Base-by-base conservation (phyloP, 2,113 vertebrate genomes). In the Okapia johnstoni region DNA sequence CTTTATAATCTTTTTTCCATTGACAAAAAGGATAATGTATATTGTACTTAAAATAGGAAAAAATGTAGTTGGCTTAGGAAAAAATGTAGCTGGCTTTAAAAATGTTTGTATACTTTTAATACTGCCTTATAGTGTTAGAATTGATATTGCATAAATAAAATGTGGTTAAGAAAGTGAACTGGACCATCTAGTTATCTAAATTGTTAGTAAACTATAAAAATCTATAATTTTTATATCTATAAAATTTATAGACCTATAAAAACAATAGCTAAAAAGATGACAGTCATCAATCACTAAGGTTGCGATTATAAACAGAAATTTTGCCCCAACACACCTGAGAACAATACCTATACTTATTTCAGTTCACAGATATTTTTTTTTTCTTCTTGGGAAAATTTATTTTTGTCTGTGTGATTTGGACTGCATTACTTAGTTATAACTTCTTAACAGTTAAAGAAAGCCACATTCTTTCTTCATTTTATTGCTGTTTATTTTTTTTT, bases 401-500 rank as follows among this genome's bases (percentile, higher is more conserved):
- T 90, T 96, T 88, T 80, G 30, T 84, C 30, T 80, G 0, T 96
- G 6, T 66, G 88, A 90, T 89, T 95, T 91, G 19, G 5, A 70
- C 26, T 89, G 15, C 30, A n/a, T 57, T 90, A 85, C 76, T 85
- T 46, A 70, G 11, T 70, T 81, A 60, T 54, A 89, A 85, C 80
- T 88, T 95, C 85, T 95, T 88, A 57, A 43, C n/a, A 46, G 19
- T 91, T 95, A 73, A 70, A 80, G 15, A 96, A 88, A 2, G n/a
- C 2, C 12, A 36, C 5, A 25, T 90, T 94, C 26, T 86, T 86
- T 97, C 57, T 85, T 93, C 8, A 54, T 48, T 93, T 97, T 26
- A 79, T 92, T 85, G 15, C 25, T 93, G 0, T 63, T 96, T 96
- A 76, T 84, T 96, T 93, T 96, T 84, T 84, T 96, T 93, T 96